These are phyloP conservation scores for Oligia strigilis DNA, from an alignment of 2,888 invertebrate species.

Conservation along the genomic window DNA sequence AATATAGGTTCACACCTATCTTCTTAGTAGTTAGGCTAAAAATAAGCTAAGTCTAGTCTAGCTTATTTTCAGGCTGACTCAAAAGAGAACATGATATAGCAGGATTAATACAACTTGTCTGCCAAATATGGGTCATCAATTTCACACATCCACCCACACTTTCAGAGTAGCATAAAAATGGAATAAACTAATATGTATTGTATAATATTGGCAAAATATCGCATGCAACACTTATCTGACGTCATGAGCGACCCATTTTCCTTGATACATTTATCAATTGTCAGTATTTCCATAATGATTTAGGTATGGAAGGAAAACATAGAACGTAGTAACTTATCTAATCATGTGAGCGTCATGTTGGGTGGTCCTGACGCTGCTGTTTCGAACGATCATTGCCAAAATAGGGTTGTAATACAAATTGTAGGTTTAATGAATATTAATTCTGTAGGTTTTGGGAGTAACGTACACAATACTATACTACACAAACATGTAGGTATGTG, in stretches of 20 bases:
- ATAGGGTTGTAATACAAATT: conserved; percentile 17
- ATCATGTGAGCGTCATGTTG: conserved; percentile 51
- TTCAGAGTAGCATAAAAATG: conserved; percentile 40
- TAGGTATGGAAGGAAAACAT: conserved; percentile 59
- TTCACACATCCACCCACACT: conserved; percentile 31
- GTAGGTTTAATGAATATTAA: neutral
- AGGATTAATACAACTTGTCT: conserved; percentile 10
- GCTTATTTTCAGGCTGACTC: neutral
- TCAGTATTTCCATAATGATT: conserved; percentile 63
- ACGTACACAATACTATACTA: neutral
- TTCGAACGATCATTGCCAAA: conserved; percentile 15
- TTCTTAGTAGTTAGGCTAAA: too few species aligned
- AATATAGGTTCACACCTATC: too few species aligned
- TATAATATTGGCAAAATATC: conserved; percentile 58
- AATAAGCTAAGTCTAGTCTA: neutral
- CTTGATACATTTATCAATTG: conserved; percentile 68
- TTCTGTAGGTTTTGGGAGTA: neutral
- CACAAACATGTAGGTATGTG: neutral
- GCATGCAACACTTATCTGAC: conserved; percentile 59
- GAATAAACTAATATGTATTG: conserved; percentile 47
- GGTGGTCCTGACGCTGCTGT: conserved; percentile 51
- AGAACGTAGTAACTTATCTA: conserved; percentile 58
- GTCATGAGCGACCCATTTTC: conserved; percentile 64
- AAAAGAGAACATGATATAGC: conserved; percentile 1
- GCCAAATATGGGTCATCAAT: conserved; percentile 39